These are phyloP conservation scores for Rosalia funebris DNA, from an alignment of 2,888 invertebrate species.

Conservation along the genomic window DNA sequence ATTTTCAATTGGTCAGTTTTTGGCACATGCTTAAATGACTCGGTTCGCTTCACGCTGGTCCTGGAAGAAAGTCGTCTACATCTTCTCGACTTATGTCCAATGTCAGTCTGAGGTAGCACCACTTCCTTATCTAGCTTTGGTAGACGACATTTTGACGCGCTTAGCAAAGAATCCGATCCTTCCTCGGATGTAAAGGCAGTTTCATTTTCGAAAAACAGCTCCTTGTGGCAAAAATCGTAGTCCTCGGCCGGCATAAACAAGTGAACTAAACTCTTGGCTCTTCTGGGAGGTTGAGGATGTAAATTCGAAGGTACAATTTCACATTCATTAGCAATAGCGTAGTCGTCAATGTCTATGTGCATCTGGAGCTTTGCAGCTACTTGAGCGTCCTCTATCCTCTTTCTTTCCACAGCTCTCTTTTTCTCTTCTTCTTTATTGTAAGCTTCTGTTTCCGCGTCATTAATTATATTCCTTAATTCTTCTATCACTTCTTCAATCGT, in stretches of 20 bases:
- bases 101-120: slow-evolving; percentile 64
- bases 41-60: slow-evolving; percentile 47
- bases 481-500: slow-evolving; percentile 90
- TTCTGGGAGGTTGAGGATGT: slow-evolving; percentile 83
- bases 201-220: slow-evolving; percentile 69
- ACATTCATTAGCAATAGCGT: slow-evolving; percentile 67
- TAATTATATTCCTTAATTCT: slow-evolving; percentile 84
- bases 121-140: slow-evolving; percentile 24
- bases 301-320: slow-evolving; percentile 82
- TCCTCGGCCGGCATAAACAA: slow-evolving; percentile 73
- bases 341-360: slow-evolving; percentile 64
- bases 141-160: slow-evolving; percentile 67
- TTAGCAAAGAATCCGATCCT: slow-evolving; percentile 77
- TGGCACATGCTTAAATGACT: slow-evolving; percentile 46
- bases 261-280: slow-evolving; percentile 77
- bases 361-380: slow-evolving; percentile 56
- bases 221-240: slow-evolving; percentile 63
- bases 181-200: slow-evolving; percentile 73
- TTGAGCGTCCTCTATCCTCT: slow-evolving; percentile 55
- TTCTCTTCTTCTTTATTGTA: slow-evolving; percentile 63
- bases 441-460: slow-evolving; percentile 81
- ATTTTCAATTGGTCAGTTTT: slow-evolving; percentile 29
- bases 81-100: slow-evolving; percentile 19
- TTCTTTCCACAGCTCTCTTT: slow-evolving; percentile 50
- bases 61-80: slow-evolving; percentile 29